Base-by-base conservation (phyloP, 2,797 vertebrate species). In the Sphenodon punctatus region DNA sequence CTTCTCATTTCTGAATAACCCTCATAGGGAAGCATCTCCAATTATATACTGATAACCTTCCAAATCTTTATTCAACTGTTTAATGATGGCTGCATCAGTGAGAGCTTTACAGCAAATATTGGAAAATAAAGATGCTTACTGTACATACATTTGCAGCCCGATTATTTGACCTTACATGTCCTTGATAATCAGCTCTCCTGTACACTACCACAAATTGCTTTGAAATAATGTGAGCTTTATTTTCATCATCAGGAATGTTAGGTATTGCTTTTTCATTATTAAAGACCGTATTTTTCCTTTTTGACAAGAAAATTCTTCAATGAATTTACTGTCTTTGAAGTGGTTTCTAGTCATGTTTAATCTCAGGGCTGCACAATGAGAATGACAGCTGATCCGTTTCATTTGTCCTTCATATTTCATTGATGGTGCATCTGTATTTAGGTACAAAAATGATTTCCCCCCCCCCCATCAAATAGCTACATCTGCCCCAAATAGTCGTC, bases 161-260 rank as follows among this genome's bases (percentile, higher is more conserved):
- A 43, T 61, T 23, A 59, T 58, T 78, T 6, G 65, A 67, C 58
- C 16, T 77, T 58, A 25, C 20, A 12, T 56, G 19, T 32, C 30
- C 22, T 72, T 63, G 17, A 12, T 68, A 60, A 41, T 25, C 16
- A 80, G 27, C 34, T 55, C 69, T 78, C 14, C 5, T 36, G 48
- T 16, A 51, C 48, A 51, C 38, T 79, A 80, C 72, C 48, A 23
- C 75, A 76, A 74, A 56, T 15, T 69, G 65, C n/a, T 45, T 75
- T 78, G 81, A 85, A 86, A 74, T 82, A 77, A 80, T 70, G 41
- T 75, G 64, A 66, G 67, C 75, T 68, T 48, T 76, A 66, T 61
- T 71, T 49, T 68, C 65, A 76, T 45, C 73, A 20, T 53, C 32
- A 30, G 34, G 30, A 67, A 80, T 80, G 49, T 64, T 73, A 43